Evolutionary conservation across 2,888 invertebrate species (phyloP).

Genomic region (Drosophila colorata): DNA sequence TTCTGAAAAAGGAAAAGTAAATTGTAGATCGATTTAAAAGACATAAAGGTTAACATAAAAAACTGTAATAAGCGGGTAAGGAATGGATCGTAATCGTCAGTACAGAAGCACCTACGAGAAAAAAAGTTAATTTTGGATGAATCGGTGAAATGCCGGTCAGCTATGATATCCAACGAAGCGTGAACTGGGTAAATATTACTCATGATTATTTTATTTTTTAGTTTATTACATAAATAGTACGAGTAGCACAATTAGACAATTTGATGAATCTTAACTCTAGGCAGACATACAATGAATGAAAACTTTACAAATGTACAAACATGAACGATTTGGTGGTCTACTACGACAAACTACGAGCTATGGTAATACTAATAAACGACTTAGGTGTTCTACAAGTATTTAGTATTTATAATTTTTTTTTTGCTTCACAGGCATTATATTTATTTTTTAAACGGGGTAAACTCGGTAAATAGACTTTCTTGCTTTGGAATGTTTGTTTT

Average conservation of each 20-base stretch:
- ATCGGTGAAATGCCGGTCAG: neutral
- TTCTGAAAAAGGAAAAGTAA: neutral
- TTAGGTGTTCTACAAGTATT: neutral
- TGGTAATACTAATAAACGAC: conserved; percentile 14
- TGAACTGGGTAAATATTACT: conserved; percentile 27
- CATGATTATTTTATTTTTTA: conserved; percentile 7
- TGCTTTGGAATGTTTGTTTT: conserved; percentile 60
- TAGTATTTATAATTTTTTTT: neutral
- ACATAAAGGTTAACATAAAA: neutral
- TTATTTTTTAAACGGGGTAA: neutral
- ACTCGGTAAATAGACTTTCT: conserved; percentile 6
- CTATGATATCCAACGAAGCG: conserved; percentile 27
- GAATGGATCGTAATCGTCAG: neutral
- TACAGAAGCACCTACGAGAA: too few species aligned
- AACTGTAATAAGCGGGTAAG: too few species aligned
- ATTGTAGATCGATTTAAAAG: neutral
- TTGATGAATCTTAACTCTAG: conserved; percentile 11
- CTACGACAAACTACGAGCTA: conserved; percentile 13
- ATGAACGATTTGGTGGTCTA: conserved; percentile 19
- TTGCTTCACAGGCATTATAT: conserved; percentile 10
- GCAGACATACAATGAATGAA: conserved; percentile 22
- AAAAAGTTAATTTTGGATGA: conserved; percentile 2
- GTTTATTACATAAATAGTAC: conserved; percentile 32
- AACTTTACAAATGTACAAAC: conserved; percentile 43
- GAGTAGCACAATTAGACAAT: neutral